phyloP scores from a whole-genome alignment of 2,797 vertebrate species.

The Microchirus variegatus region DNA sequence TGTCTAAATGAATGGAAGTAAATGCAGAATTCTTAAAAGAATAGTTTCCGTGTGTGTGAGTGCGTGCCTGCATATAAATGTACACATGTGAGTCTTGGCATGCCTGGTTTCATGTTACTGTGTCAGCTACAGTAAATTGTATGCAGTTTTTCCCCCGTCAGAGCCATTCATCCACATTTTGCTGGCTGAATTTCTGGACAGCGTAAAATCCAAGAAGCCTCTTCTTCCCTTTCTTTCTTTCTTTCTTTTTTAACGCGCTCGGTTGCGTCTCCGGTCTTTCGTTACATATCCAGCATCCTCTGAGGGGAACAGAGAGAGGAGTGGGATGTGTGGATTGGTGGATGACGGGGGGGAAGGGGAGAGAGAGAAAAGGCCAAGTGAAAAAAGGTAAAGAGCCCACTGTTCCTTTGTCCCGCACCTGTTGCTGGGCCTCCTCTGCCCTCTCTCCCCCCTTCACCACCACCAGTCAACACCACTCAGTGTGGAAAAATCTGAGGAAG shows the following conservation, averaged over 20 bases:
- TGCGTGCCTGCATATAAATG: slow-evolving; percentile 61
- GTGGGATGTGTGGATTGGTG: slow-evolving; percentile 31
- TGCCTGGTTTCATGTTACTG: slow-evolving; percentile 71
- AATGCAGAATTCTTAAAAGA: too few species aligned
- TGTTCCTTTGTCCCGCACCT: slow-evolving; percentile 80
- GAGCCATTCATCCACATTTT: slow-evolving; percentile 66
- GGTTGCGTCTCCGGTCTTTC: slow-evolving; percentile 49
- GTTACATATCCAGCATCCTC: slow-evolving; percentile 46
- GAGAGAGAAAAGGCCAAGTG: slow-evolving; percentile 58
- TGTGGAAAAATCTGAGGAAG: slow-evolving; percentile 27
- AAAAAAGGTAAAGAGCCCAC: slow-evolving; percentile 73
- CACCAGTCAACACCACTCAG: slow-evolving; percentile 39
- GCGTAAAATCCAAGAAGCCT: slow-evolving; percentile 59
- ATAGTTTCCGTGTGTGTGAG: slow-evolving; percentile 1
- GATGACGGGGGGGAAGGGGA: slow-evolving; percentile 48
- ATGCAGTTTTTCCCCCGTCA: slow-evolving; percentile 66
- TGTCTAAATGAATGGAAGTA: too few species aligned
- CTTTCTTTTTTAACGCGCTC: slow-evolving; percentile 37
- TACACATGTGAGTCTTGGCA: slow-evolving; percentile 64
- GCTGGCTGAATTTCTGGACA: slow-evolving; percentile 68
- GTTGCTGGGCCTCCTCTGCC: slow-evolving; percentile 74
- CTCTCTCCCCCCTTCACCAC: slow-evolving; percentile 25
- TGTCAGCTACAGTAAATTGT: slow-evolving; percentile 74
- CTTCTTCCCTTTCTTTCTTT: background rate
- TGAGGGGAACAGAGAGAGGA: slow-evolving; percentile 32